phyloP scores from a whole-genome alignment of 2,113 vertebrate species.

The Neofelis nebulosa region DNA sequence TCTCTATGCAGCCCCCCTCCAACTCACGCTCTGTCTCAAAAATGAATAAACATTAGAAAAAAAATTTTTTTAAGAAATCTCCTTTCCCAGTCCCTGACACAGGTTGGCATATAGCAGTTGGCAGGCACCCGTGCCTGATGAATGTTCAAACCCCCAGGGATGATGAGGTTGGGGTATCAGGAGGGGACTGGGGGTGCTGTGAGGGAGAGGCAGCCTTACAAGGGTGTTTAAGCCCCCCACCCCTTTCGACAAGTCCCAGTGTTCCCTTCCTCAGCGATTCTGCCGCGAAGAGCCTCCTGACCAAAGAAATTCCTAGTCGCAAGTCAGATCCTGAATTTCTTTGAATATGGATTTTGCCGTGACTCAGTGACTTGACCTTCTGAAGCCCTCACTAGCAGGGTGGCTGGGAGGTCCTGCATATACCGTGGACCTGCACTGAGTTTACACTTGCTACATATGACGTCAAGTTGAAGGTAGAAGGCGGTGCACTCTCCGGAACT shows the following conservation, averaged over 20 bases:
- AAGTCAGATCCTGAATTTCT: background rate
- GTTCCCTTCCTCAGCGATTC: background rate
- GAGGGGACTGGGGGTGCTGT: background rate
- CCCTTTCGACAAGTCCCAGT: background rate
- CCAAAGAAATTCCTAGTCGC: background rate
- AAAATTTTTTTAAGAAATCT: background rate
- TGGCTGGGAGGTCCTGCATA: background rate
- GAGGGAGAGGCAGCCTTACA: background rate
- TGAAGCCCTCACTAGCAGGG: background rate
- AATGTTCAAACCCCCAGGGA: background rate
- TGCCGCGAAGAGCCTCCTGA: background rate
- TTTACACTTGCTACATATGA: accelerated
- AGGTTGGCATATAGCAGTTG: background rate
- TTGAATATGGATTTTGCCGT: background rate
- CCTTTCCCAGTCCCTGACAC: constrained; percentile 22
- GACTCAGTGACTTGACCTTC: background rate
- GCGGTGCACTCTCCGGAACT: background rate
- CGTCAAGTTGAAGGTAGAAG: background rate
- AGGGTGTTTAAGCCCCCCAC: background rate
- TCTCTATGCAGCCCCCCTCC: too few relatives aligned
- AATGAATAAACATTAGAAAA: too few relatives aligned
- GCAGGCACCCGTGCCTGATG: background rate
- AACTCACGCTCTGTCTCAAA: too few relatives aligned
- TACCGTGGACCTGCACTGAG: accelerated
- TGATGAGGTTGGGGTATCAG: background rate